Evolutionary conservation across 2,113 vertebrate species (phyloP).

Genomic region (Lamprologus sp.): DNA sequence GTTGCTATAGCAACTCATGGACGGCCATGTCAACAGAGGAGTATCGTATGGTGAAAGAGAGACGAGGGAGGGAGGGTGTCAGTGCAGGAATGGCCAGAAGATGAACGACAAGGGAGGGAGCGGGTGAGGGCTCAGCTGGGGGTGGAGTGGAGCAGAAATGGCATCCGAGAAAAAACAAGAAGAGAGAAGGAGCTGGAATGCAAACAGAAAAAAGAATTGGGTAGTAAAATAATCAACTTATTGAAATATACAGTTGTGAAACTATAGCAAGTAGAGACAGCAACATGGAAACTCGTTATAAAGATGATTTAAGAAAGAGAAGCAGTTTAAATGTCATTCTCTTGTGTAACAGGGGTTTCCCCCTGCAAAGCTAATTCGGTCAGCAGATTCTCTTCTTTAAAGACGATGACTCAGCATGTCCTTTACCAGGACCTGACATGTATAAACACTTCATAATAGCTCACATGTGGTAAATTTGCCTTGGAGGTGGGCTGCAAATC

Average conservation of each 20-base stretch:
- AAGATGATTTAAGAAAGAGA: neutral
- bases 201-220: neutral
- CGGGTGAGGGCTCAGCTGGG: neutral
- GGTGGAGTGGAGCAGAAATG: neutral
- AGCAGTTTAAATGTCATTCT: constrained; percentile 7
- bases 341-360: constrained; percentile 7
- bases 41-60: constrained; percentile 67
- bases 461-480: neutral
- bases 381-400: constrained; percentile 26
- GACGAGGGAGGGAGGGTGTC: constrained; percentile 21
- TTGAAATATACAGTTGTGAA: neutral
- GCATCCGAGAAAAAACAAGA: neutral
- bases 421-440: neutral
- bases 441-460: neutral
- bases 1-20: constrained; percentile 48
- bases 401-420: constrained; percentile 8
- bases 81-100: constrained; percentile 32
- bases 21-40: constrained; percentile 49
- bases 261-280: neutral
- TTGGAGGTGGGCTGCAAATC: neutral
- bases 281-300: neutral
- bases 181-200: neutral
- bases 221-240: neutral
- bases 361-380: constrained; percentile 26
- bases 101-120: constrained; percentile 12